Evolutionary conservation across 2,797 vertebrate species (phyloP), one percentile per base, ranked within the genome.

Genomic region (Steatocranus sp.): DNA sequence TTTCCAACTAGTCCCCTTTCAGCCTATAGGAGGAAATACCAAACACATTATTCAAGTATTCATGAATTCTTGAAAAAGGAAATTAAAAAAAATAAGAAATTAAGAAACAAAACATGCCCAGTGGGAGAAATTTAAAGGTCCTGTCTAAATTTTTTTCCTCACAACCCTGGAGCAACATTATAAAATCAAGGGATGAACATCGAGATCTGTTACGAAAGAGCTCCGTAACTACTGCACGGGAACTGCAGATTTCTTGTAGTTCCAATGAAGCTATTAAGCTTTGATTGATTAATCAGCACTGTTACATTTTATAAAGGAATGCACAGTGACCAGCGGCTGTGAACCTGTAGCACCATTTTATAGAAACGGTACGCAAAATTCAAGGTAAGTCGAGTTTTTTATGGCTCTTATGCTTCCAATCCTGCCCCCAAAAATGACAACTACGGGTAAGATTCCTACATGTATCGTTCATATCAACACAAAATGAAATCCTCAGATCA

Each of bases 91-190:
- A 41, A 10, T 6, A 38, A 23, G n/a, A 66, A 38, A 66, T 23
- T 14, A 38, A n/a, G 2, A 38, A 38, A 41, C 5, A 23, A 18
- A 70, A 43, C 43, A 70, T 46, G 2, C 15, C 66, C 15, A 18
- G 3, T 46, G 63, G 18, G 66, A 70, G 8, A 27, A 15, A 43
- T 70, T 27, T 46, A 18, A 70, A 70, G 15, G 12, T 27, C 15
- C 23, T 11, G 14, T 68, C 20, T 68, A 41, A 6, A 0, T 18
- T 7, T 4, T 25, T 11, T 5, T 0, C 20, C 8, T 68, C 36
- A 25, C 20, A 17, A 23, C 38, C 38, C 38, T 43, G 38, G 5
- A 27, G 38, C 9, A 25, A 46, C 66, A 70, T 18, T 5, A 27
- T 70, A 70, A 46, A 17, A 70, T 46, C 15, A 46, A 46, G 9